Conservation (phyloP, 2,113 vertebrate species). For the Notarius lentiginosus region DNA sequence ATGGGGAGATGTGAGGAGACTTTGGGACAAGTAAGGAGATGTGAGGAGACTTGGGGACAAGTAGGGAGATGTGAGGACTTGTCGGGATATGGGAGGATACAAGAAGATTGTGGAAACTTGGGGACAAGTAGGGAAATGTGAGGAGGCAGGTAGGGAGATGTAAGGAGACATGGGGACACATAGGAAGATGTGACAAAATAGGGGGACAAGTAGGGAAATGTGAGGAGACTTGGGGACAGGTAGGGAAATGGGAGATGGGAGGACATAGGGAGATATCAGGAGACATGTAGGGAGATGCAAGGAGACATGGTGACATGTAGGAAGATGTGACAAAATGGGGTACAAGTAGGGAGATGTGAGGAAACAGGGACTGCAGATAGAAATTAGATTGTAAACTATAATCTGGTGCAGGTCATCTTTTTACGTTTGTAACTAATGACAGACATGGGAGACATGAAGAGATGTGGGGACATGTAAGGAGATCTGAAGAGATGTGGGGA, state of each 20-base stretch:
- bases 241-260: too few species aligned
- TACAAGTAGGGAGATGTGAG: background rate
- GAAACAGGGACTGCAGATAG: too few species aligned
- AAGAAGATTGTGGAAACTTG: too few species aligned
- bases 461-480: background rate
- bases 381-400: too few species aligned
- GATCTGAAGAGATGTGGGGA: too few species aligned
- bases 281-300: background rate
- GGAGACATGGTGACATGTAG: too few species aligned
- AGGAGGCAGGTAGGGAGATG: background rate
- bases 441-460: background rate
- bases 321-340: background rate
- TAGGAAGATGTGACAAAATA: background rate
- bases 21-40: background rate
- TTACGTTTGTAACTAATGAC: too few species aligned
- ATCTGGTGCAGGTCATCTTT: too few species aligned
- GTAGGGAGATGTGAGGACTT: background rate
- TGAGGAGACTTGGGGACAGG: background rate
- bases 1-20: background rate
- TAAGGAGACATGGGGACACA: too few species aligned
- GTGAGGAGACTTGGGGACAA: background rate
- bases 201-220: background rate
- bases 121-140: background rate
- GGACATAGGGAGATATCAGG: background rate
- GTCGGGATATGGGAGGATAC: background rate